Percentiles rank a stretch among this genome's conserved stretches.
Conservation (phyloP, 1,140 invertebrate species). For the Vanessa atalanta region DNA sequence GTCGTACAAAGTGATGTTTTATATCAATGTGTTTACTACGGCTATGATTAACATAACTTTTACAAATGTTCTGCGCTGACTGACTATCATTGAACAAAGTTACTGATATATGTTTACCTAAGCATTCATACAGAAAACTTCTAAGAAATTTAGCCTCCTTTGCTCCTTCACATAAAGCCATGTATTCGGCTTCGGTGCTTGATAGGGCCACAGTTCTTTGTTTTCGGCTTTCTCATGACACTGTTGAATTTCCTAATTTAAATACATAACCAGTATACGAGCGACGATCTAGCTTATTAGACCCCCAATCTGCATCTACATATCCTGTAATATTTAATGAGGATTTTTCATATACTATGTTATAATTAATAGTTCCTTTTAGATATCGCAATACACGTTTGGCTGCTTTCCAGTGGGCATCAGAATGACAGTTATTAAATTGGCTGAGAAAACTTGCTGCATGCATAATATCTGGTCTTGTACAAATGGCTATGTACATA, state of each 20-base stretch:
- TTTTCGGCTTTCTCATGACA: conserved; percentile 41
- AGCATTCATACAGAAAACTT: too few relatives aligned
- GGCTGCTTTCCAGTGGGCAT: conserved; percentile 41
- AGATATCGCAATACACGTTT: conserved; percentile 37
- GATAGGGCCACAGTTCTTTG: conserved; percentile 41
- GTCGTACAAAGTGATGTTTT: too few relatives aligned
- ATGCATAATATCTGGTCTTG: too few relatives aligned
- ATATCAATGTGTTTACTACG: too few relatives aligned
- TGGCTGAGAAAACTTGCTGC: conserved; percentile 40
- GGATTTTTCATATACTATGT: conserved; percentile 23
- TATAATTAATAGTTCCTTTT: conserved; percentile 37
- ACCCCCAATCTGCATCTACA: conserved; percentile 42
- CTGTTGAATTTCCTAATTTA: conserved; percentile 23
- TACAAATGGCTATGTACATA: too few relatives aligned
- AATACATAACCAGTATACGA: conserved; percentile 44
- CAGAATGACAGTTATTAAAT: conserved; percentile 39
- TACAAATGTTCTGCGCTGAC: too few relatives aligned
- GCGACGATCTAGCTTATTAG: conserved; percentile 30
- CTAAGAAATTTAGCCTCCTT: too few relatives aligned
- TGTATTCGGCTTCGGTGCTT: conserved; percentile 42
- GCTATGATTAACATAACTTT: too few relatives aligned
- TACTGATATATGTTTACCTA: too few relatives aligned
- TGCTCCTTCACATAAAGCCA: too few relatives aligned
- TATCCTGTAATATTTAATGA: conserved; percentile 23
- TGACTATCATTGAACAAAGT: too few relatives aligned